phyloP scores from a whole-genome alignment of 2,113 vertebrate species.

The Hippolais icterina region DNA sequence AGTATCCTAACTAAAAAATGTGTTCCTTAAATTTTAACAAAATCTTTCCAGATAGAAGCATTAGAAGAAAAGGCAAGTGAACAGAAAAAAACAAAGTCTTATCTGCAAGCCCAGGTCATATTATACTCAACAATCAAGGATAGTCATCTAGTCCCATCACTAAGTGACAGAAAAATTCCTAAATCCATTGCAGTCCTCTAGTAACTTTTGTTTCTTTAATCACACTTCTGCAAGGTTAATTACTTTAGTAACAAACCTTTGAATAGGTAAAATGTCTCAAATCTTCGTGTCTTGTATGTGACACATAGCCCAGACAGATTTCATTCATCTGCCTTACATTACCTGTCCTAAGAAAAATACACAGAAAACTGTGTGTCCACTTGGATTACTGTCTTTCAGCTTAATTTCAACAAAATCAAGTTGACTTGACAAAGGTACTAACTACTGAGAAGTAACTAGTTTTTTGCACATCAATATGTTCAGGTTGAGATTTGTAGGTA shows the following conservation, averaged over 20 bases:
- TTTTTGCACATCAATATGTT: not conserved
- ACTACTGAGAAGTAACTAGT: not conserved
- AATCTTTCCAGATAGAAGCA: not conserved
- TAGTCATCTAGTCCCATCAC: rapidly evolving
- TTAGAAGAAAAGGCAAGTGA: not conserved
- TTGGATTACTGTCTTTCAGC: not conserved
- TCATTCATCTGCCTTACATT: not conserved
- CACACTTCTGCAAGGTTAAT: not conserved
- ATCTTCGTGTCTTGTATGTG: not conserved
- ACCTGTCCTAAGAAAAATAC: not conserved
- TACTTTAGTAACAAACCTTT: not conserved
- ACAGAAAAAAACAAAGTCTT: not conserved
- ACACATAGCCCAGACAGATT: not conserved
- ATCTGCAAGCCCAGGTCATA: not conserved
- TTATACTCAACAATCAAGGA: not conserved
- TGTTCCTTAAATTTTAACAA: not conserved
- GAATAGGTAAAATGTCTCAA: not conserved
- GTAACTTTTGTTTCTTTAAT: not conserved
- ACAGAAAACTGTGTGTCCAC: not conserved
- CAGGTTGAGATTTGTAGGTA: not conserved
- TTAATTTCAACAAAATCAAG: not conserved
- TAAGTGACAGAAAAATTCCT: not conserved
- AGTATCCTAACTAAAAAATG: not conserved
- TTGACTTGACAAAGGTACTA: not conserved
- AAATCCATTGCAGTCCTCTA: not conserved